Conservation (phyloP, 2,888 invertebrate species). For the Alitta virens region DNA sequence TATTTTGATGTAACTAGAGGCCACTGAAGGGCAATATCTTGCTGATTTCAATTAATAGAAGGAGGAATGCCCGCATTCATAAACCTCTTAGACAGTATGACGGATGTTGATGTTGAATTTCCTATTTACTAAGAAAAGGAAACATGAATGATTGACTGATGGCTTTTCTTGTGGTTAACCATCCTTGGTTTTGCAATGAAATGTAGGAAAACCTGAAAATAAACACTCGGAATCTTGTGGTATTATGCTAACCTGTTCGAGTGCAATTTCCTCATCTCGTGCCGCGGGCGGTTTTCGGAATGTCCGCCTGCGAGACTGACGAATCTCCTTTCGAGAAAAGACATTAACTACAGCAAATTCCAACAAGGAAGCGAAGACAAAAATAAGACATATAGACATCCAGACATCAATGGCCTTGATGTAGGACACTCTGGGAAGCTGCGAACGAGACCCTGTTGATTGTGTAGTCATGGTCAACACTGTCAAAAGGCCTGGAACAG, state of each 20-base stretch:
- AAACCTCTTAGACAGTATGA: too few relatives aligned
- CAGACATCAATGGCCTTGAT: constrained; percentile 77
- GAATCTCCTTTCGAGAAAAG: constrained; percentile 31
- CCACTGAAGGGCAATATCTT: too few relatives aligned
- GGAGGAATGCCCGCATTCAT: too few relatives aligned
- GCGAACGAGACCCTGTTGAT: constrained; percentile 87
- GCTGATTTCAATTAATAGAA: too few relatives aligned
- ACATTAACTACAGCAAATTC: constrained; percentile 40
- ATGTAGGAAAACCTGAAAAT: too few relatives aligned
- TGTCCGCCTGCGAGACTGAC: constrained; percentile 14
- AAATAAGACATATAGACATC: constrained; percentile 38
- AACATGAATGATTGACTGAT: too few relatives aligned
- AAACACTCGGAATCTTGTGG: too few relatives aligned
- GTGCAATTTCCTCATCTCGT: constrained; percentile 24
- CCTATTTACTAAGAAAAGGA: too few relatives aligned
- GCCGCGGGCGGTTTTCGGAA: constrained; percentile 18
- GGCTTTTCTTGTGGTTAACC: too few relatives aligned
- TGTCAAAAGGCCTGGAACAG: constrained; percentile 77
- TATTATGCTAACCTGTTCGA: constrained; percentile 23
- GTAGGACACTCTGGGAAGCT: constrained; percentile 85
- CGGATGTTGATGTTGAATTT: too few relatives aligned
- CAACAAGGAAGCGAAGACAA: constrained; percentile 35
- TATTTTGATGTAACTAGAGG: too few relatives aligned
- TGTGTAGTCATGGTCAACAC: constrained; percentile 75
- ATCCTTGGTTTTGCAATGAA: too few relatives aligned